Evolutionary conservation across 2,888 invertebrate genomes (phyloP).

Genomic region (Imbricaverruca yamaguchii): DNA sequence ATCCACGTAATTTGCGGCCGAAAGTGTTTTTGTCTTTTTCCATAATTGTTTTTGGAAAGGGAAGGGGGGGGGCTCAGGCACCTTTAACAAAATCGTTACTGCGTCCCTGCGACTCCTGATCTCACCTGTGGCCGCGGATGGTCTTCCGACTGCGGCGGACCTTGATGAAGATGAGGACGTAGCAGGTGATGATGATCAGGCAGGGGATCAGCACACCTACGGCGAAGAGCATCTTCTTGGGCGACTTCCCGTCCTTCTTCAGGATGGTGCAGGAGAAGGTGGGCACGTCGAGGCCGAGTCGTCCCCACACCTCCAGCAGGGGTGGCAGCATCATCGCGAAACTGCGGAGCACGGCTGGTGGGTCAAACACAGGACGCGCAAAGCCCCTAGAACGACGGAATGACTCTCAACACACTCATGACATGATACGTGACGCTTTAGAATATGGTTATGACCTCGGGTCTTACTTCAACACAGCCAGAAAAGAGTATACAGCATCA

Average conservation of each 20-base stretch:
- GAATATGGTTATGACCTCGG: too few relatives aligned
- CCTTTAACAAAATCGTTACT: neutral
- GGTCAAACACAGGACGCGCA: too few relatives aligned
- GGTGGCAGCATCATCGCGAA: constrained; percentile 52
- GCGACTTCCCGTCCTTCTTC: constrained; percentile 64
- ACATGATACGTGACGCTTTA: too few relatives aligned
- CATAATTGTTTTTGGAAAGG: too few relatives aligned
- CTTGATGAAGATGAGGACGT: constrained; percentile 75
- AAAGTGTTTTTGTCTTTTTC: too few relatives aligned
- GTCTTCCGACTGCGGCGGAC: constrained; percentile 46
- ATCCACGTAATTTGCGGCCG: too few relatives aligned
- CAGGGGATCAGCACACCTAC: constrained; percentile 78
- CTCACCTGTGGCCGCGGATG: constrained; percentile 9
- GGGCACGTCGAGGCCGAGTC: constrained; percentile 64
- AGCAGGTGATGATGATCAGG: constrained; percentile 72
- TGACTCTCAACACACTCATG: too few relatives aligned
- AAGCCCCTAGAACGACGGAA: too few relatives aligned
- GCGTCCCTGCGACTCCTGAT: neutral
- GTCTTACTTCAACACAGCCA: too few relatives aligned
- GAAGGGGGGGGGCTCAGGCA: too few relatives aligned
- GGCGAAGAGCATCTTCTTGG: constrained; percentile 74
- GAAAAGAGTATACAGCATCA: too few relatives aligned
- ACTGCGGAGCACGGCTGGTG: constrained; percentile 40
- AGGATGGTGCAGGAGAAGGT: constrained; percentile 87
- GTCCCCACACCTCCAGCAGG: constrained; percentile 73